These are phyloP conservation scores for Drosophila formosana DNA, from an alignment of 2,888 invertebrate genomes.

Conservation along the genomic window DNA sequence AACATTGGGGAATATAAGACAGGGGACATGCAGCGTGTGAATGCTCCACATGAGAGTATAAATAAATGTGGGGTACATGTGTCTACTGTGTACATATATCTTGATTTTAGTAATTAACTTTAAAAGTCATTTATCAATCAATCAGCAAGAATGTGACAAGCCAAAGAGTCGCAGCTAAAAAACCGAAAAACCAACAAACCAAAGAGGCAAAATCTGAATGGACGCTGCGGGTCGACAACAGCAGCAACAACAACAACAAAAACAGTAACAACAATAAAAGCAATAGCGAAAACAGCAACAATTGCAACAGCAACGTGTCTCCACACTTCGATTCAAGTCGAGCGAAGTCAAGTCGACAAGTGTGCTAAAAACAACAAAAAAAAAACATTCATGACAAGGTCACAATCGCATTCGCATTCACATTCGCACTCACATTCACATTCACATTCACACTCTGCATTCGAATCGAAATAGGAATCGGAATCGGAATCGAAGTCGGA, in stretches of 20 bases:
- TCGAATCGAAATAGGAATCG: conserved; percentile 1
- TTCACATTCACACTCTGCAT: conserved; percentile 5
- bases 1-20: not conserved
- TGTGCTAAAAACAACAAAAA: conserved; percentile 62
- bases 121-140: conserved; percentile 76
- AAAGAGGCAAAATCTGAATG: conserved; percentile 35
- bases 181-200: conserved; percentile 33
- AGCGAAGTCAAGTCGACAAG: conserved; percentile 51
- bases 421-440: conserved; percentile 8
- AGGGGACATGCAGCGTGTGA: not conserved
- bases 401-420: conserved; percentile 26
- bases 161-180: conserved; percentile 31
- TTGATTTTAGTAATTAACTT: conserved; percentile 69
- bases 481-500: conserved; percentile 11
- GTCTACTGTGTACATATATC: conserved; percentile 25
- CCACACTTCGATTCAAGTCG: conserved; percentile 28
- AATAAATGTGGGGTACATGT: conserved; percentile 8
- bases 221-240: conserved; percentile 28
- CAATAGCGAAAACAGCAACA: conserved; percentile 6
- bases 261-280: conserved; percentile 6
- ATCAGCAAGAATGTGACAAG: conserved; percentile 71
- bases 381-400: conserved; percentile 63
- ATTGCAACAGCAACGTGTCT: conserved; percentile 15
- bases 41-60: conserved; percentile 8
- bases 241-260: conserved; percentile 16